Base-by-base conservation (phyloP, 2,113 vertebrate genomes). In the Panurus biarmicus region DNA sequence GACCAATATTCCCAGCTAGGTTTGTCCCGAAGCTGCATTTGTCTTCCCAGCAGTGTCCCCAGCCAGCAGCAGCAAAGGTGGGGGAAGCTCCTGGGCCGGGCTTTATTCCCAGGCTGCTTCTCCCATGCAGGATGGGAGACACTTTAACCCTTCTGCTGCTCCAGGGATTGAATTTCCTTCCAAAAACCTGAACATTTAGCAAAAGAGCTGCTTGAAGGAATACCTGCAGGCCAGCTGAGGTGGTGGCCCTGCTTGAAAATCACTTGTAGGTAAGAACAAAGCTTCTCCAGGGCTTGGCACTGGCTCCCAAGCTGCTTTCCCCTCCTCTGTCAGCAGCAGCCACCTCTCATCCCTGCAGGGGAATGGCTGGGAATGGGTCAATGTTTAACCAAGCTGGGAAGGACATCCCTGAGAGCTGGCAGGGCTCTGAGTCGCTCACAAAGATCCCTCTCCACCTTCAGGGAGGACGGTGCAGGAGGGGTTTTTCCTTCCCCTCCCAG, bases 301-400 rank as follows among this genome's bases (percentile, higher is more conserved):
- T 23, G 35, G 6, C 28, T 78, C 16, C 54, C 12, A 3, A 51
- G 69, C 45, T 51, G 45, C 60, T 76, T 62, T 29, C 28, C 50
- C 38, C 82, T 94, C 65, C 89, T 90, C 88, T 20, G 48, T 71
- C 87, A 93, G 64, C 50, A 69, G 89, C 64, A 70, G 53, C 44
- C 26, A 12, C 42, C 50, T 79, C 93, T 54, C 11, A 0, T 51
- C 70, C 66, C 62, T 11, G 33, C 12, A 3, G 89, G n/a, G 86
- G 50, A 85, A 54, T 11, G 70, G 22, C 74, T 33, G 11, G 87
- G 62, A 29, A 47, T 6, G 10, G 45, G 97, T 98, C 96, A 98
- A 98, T 98, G 94, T 98, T 98, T 98, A 98, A 98, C 97, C 35
- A 4, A 26, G 73, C 48, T 23, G 72, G 85, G 66, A 73, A 78